Evolutionary conservation across 2,797 vertebrate species (phyloP).

Genomic region (Gouania willdenowi): DNA sequence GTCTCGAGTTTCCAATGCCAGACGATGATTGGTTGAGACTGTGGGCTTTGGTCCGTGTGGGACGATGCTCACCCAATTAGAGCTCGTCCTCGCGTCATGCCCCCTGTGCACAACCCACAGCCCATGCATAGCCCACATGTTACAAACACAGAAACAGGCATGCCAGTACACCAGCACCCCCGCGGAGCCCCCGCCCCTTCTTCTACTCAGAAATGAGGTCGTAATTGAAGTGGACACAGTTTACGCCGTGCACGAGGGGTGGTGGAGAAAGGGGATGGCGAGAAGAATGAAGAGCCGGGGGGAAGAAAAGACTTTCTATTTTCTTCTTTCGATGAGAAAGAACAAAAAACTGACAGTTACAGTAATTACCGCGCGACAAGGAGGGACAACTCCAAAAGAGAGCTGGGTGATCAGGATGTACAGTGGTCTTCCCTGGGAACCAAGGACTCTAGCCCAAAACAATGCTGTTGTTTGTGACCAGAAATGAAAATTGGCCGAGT

Average conservation of each 20-base stretch:
- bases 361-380: conserved; percentile 71
- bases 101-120: conserved; percentile 41
- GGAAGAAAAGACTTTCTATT: conserved; percentile 68
- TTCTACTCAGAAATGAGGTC: conserved; percentile 69
- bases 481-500: conserved; percentile 62
- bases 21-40: conserved; percentile 44
- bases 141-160: conserved; percentile 23
- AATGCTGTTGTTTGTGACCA: conserved; percentile 69
- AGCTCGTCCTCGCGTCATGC: conserved; percentile 51
- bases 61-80: conserved; percentile 59
- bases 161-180: conserved; percentile 41
- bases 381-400: conserved; percentile 69
- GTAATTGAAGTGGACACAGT: conserved; percentile 77
- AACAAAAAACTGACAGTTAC: conserved; percentile 84
- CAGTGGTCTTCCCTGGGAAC: conserved; percentile 73
- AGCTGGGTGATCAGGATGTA: conserved; percentile 69
- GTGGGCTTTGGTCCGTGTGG: conserved; percentile 51
- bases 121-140: conserved; percentile 39
- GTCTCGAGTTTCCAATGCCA: conserved; percentile 3
- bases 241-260: conserved; percentile 52
- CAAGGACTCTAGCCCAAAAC: conserved; percentile 56
- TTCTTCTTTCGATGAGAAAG: conserved; percentile 78
- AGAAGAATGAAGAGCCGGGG: conserved; percentile 50
- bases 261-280: conserved; percentile 29
- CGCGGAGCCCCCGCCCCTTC: conserved; percentile 45